Base-by-base conservation (phyloP, 2,888 invertebrate genomes). In the Thereva nobilitata region DNA sequence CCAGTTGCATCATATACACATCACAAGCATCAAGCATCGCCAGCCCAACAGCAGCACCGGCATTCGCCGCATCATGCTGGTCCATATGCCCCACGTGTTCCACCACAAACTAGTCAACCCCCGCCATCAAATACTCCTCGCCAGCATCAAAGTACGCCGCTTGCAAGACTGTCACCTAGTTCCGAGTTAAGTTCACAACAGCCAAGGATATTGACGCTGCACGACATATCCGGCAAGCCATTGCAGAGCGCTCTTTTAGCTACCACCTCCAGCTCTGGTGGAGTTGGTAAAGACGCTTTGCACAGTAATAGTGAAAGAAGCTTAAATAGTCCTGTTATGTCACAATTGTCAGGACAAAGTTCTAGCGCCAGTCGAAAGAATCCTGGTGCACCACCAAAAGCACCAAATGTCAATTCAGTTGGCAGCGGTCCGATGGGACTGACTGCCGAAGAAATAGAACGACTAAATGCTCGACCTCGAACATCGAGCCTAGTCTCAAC, bases 141-240 rank as follows among this genome's bases (percentile, higher is more conserved):
- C 72, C 87, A 91, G 70, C 89, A 94, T 76, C 94, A 95, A 80
- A 93, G 93, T 71, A 95, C 95, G 0, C 96, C 95, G 4, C 81
- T 96, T 53, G 95, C 95, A 3, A 84, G 95, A 70, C 83, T 95
- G 35, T 95, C 95, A 72, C 95, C 95, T 0, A 95, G 95, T 76
- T 94, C 94, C 74, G 95, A 95, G 79, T 82, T 95, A 71, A 95
- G 95, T 72, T 89, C 91, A 7, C 95, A 95, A 77, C 94, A 94
- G 74, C 95, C 95, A 0, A 84, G 95, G 72, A 96, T 96, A 74
- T 82, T 95, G n/a, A 95, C 95, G 0, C 83, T 95, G 42, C 93
- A 95, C 79, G 95, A 95, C 77, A 94, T 95, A 76, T 95, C 95
- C 70, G 95, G 95, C 1, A 95, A 95, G 76, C 95, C 95, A 0